phyloP scores from a whole-genome alignment of 1,140 invertebrate genomes.

The Drosophila biarmipes region DNA sequence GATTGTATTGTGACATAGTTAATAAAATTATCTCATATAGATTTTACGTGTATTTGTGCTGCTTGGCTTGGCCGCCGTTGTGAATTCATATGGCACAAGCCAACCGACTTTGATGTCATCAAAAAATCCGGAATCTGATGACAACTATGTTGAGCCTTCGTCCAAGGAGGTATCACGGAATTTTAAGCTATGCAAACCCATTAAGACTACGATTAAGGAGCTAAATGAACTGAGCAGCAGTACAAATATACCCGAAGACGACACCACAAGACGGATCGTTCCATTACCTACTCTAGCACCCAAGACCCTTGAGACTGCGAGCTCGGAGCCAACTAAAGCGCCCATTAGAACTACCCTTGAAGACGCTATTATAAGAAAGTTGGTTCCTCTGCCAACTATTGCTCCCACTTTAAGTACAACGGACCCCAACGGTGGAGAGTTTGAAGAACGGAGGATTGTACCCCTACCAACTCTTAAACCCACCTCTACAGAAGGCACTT shows the following conservation, averaged over 20 bases:
- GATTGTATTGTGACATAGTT: not conserved
- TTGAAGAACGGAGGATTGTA: not conserved
- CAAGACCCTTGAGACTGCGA: not conserved
- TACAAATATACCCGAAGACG: too few relatives aligned
- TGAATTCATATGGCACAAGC: not conserved
- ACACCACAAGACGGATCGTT: too few relatives aligned
- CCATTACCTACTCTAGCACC: too few relatives aligned
- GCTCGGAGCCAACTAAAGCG: not conserved
- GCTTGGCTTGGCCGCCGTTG: not conserved
- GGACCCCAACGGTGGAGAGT: not conserved
- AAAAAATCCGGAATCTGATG: not conserved
- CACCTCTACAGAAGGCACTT: not conserved
- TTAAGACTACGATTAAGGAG: not conserved
- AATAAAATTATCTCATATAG: not conserved
- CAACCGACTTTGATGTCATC: not conserved
- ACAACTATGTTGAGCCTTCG: not conserved
- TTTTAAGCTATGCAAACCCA: not conserved
- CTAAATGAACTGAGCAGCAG: too few relatives aligned
- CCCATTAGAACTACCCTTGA: not conserved
- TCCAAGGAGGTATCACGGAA: not conserved
- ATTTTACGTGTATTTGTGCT: not conserved
- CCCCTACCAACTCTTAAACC: not conserved
- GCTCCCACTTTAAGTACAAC: too few relatives aligned
- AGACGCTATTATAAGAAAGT: not conserved
- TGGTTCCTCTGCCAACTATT: not conserved